Conservation (phyloP, 64 coral and sea anemone species). For the Acropora yongei region DNA sequence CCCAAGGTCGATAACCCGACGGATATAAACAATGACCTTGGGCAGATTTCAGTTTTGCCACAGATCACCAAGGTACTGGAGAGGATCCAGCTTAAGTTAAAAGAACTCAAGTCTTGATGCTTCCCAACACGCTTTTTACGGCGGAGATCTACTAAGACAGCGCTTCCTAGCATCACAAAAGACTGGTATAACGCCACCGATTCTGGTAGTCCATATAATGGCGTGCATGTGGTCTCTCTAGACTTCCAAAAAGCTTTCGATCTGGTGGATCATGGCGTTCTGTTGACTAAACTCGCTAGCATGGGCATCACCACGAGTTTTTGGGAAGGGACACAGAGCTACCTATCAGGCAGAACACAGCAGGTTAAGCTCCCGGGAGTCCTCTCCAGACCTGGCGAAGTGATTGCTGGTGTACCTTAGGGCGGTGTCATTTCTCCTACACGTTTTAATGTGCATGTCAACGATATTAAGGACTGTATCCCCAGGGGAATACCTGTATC, state of each 20-base stretch:
- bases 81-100: conserved; percentile 33
- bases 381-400: background rate
- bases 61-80: conserved; percentile 54
- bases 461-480: conserved; percentile 33
- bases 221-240: conserved; percentile 41
- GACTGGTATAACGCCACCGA: conserved; percentile 50
- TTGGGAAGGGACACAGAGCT: conserved; percentile 45
- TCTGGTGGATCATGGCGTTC: conserved; percentile 48
- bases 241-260: conserved; percentile 64
- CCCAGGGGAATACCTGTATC: background rate
- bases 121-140: conserved; percentile 66
- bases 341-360: background rate
- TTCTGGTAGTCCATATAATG: background rate
- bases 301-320: conserved; percentile 19
- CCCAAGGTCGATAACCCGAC: conserved; percentile 13
- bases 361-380: background rate
- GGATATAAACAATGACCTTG: conserved; percentile 46
- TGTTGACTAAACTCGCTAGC: conserved; percentile 27
- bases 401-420: conserved; percentile 17
- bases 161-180: conserved; percentile 48
- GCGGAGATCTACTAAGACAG: conserved; percentile 59
- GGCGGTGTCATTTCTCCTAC: conserved; percentile 30
- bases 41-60: conserved; percentile 41
- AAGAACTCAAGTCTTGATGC: conserved; percentile 18
- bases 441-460: conserved; percentile 20